phyloP scores from a whole-genome alignment of 2,888 invertebrate species.

The Coelopa pilipes region DNA sequence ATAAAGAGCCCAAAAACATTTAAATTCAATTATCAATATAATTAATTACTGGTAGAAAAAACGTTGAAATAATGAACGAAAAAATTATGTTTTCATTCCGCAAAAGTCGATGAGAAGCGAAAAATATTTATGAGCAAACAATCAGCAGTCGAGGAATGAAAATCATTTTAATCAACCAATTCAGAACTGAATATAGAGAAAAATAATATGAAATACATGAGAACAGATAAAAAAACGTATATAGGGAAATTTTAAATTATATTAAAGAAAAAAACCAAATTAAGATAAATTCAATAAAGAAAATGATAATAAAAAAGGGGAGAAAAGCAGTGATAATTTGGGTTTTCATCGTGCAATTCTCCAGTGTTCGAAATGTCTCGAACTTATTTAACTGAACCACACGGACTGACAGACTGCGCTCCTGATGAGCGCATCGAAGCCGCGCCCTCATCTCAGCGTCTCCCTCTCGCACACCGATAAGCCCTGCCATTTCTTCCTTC shows the following conservation, averaged over 20 bases:
- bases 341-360: too few species aligned
- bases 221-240: too few species aligned
- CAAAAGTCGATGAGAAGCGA: neutral
- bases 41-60: neutral
- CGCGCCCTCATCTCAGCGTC: too few species aligned
- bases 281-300: constrained; percentile 4
- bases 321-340: neutral
- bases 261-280: neutral
- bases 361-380: too few species aligned
- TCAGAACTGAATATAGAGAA: neutral
- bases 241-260: neutral
- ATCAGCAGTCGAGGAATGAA: neutral
- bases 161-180: neutral
- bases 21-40: neutral
- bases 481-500: too few species aligned
- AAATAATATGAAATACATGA: too few species aligned
- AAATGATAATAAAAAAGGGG: neutral
- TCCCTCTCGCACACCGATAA: too few species aligned
- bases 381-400: too few species aligned
- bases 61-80: neutral
- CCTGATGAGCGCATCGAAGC: too few species aligned
- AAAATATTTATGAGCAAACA: constrained; percentile 6
- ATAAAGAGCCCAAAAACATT: neutral
- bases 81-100: neutral
- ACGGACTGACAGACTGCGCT: too few species aligned